phyloP scores from a whole-genome alignment of 2,888 invertebrate genomes.

The Agrochola litura region DNA sequence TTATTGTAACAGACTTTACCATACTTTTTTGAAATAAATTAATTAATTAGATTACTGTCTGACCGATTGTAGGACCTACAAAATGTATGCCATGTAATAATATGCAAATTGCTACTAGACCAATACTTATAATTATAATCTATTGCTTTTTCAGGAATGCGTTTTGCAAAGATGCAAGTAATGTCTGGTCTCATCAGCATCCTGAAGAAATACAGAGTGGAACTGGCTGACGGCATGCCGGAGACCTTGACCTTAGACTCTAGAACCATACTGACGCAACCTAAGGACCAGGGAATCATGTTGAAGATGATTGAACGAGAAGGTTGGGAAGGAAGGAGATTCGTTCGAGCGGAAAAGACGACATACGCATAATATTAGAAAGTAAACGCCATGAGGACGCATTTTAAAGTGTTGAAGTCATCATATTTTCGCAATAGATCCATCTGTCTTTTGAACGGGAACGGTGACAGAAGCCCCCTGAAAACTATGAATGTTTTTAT shows the following conservation, averaged over 20 bases:
- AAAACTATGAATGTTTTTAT: neutral
- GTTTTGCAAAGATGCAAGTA: conserved; percentile 71
- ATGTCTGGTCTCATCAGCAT: conserved; percentile 71
- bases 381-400: neutral
- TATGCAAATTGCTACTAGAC: neutral
- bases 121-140: neutral
- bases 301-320: conserved; percentile 58
- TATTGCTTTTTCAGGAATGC: conserved; percentile 12
- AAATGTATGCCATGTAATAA: neutral
- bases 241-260: conserved; percentile 37
- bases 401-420: neutral
- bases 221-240: conserved; percentile 67
- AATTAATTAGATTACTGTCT: no score
- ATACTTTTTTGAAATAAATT: no score
- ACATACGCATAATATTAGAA: neutral
- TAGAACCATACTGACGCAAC: conserved; percentile 47
- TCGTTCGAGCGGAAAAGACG: neutral
- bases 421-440: neutral
- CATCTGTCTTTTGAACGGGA: neutral
- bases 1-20: no score
- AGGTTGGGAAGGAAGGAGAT: conserved; percentile 52
- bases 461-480: neutral
- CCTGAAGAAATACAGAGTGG: conserved; percentile 70
- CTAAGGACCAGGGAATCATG: conserved; percentile 44
- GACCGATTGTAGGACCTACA: neutral